These are phyloP conservation scores for Diadegma fenestrale DNA, from an alignment of 2,888 invertebrate species.

Conservation along the genomic window DNA sequence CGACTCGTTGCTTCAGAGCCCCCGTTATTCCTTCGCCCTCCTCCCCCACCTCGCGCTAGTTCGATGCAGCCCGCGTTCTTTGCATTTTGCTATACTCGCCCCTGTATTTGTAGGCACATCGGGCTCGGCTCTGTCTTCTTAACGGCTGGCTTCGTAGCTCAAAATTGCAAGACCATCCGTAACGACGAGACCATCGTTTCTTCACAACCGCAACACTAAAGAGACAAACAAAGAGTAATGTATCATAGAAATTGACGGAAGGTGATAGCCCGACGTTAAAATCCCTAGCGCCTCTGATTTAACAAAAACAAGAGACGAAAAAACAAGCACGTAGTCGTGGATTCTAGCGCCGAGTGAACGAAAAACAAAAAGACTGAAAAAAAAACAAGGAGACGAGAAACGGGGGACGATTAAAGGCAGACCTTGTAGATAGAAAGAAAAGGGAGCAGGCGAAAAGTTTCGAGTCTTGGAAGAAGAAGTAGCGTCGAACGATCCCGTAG, in stretches of 20 bases:
- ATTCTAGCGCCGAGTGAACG: neutral
- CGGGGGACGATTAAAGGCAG: constrained; percentile 81
- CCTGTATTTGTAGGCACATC: constrained; percentile 43
- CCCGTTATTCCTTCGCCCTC: constrained; percentile 64
- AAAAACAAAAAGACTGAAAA: neutral
- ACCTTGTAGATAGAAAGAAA: constrained; percentile 71
- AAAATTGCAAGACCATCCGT: constrained; percentile 51
- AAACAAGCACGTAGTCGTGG: neutral
- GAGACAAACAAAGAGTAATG: neutral
- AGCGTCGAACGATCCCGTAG: constrained; percentile 66
- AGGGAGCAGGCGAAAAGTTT: constrained; percentile 76
- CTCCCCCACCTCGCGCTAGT: constrained; percentile 54
- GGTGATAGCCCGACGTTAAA: constrained; percentile 41
- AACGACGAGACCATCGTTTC: constrained; percentile 37
- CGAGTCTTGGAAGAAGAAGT: constrained; percentile 71
- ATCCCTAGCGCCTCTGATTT: constrained; percentile 33
- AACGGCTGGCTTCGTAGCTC: constrained; percentile 44
- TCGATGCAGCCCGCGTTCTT: constrained; percentile 31
- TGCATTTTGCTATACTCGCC: constrained; percentile 21
- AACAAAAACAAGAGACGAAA: constrained; percentile 39
- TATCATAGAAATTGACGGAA: constrained; percentile 11
- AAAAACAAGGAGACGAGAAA: constrained; percentile 31
- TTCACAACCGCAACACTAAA: constrained; percentile 23
- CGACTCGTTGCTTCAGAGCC: constrained; percentile 51
- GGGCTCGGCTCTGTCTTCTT: constrained; percentile 19